A percentile compares a stretch with the other conserved stretches of the same genome.
Conservation (phyloP, 2,797 vertebrate species). For the Sorex maritimensis region DNA sequence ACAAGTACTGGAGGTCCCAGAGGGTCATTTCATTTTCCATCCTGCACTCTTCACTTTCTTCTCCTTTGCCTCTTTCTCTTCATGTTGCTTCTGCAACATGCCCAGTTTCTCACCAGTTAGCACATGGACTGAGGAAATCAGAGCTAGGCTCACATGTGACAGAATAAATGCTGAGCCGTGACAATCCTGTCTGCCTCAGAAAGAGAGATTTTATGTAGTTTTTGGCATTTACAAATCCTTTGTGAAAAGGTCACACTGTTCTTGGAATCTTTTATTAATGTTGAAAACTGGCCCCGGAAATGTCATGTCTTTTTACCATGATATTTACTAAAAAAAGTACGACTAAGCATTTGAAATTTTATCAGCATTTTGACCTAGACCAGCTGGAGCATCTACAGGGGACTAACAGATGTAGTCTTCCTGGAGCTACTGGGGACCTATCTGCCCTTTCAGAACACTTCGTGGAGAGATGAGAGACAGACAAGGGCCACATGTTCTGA, state of each 20-base stretch:
- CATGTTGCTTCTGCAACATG: background rate
- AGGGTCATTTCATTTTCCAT: fast-evolving
- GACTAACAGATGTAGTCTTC: background rate
- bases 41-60: fast-evolving
- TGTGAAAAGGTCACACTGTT: constrained; percentile 94
- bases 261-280: constrained; percentile 93
- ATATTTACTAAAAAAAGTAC: constrained; percentile 89
- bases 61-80: background rate
- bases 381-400: background rate
- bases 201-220: constrained; percentile 90
- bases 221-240: constrained; percentile 95
- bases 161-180: constrained; percentile 84
- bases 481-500: background rate
- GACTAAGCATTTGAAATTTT: constrained; percentile 84
- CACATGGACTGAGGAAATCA: constrained; percentile 55
- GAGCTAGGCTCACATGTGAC: constrained; percentile 68
- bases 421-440: background rate
- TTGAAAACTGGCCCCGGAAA: constrained; percentile 91
- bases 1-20: background rate
- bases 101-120: background rate
- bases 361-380: constrained; percentile 33
- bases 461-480: background rate
- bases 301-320: constrained; percentile 92
- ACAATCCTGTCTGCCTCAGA: constrained; percentile 84
- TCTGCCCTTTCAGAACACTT: background rate